Evolutionary conservation across 1,140 invertebrate species (phyloP), one percentile per base, ranked within the genome.

Genomic region (Drosophila prosaltans): DNA sequence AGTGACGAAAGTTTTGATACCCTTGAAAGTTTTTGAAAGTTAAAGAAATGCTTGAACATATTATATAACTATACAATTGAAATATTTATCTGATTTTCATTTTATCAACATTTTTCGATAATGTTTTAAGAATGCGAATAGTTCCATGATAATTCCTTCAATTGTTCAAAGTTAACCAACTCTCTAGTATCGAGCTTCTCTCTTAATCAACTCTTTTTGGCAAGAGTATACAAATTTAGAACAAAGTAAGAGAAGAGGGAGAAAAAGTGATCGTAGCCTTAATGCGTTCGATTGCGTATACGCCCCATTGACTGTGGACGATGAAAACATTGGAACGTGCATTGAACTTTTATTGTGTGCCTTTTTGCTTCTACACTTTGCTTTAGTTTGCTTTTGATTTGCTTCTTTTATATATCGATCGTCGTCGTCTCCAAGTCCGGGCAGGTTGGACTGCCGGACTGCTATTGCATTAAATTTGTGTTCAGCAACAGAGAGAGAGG

Each of bases 261-360:
- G 45, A 64, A 48, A 51, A 54, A 26, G 36, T 40, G 45, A 69
- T 40, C 51, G 51, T 48, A 59, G 75, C 65, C 82, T 88, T 86
- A 83, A 88, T 88, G 80, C 76, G 68, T 64, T 81, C 83, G 84
- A 89, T 88, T 89, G 80, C 84, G 84, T 89, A 88, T 88, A 88
- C 84, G 84, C 84, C 84, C 84, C 84, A 69, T 88, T 88, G 61
- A 62, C 72, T 41, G 48, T 32, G 21, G 66, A 62, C 51, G 16
- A 60, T 30, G 70, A 48, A 58, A 51, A 26, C 21, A 51, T 51
- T 60, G 72, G 16, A 72, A 74, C 80, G 83, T 80, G 69, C 84
- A 89, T 88, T 88, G 84, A 88, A 88, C 84, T 79, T 69, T 86
- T 73, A 61, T 65, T 65, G 51, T n/a, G 65, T 24, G 41, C 54